Percentiles rank a stretch among this genome's conserved stretches.
Evolutionary conservation across 2,113 vertebrate species (phyloP).

Genomic region (Zapornia atra): DNA sequence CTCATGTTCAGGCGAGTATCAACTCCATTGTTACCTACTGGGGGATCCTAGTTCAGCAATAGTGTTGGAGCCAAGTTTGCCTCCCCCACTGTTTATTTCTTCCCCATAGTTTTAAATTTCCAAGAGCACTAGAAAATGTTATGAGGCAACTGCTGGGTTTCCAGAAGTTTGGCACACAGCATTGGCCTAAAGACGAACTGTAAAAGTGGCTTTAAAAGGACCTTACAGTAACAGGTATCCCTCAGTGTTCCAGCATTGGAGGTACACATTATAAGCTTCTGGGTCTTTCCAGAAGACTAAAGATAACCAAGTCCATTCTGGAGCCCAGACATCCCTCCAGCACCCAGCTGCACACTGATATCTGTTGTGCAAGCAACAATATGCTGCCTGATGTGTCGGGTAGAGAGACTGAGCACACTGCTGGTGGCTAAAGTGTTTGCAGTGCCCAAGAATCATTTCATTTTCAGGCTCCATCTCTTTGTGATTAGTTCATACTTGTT

Average conservation of each 20-base stretch:
- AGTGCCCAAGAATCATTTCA: background rate
- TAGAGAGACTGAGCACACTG: background rate
- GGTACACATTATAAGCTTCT: background rate
- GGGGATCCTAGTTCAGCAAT: background rate
- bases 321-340: background rate
- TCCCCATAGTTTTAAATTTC: background rate
- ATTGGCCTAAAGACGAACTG: background rate
- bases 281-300: background rate
- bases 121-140: background rate
- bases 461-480: background rate
- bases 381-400: rapidly evolving
- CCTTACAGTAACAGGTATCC: background rate
- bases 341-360: rapidly evolving
- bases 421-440: background rate
- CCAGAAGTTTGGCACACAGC: background rate
- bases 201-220: background rate
- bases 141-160: background rate
- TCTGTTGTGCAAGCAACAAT: too few relatives aligned
- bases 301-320: background rate
- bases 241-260: background rate
- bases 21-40: background rate
- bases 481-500: background rate
- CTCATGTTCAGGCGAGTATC: too few relatives aligned
- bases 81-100: background rate
- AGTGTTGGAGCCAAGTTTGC: background rate